These are phyloP conservation scores for Listronotus bonariensis DNA, from an alignment of 1,140 invertebrate species.

Conservation along the genomic window DNA sequence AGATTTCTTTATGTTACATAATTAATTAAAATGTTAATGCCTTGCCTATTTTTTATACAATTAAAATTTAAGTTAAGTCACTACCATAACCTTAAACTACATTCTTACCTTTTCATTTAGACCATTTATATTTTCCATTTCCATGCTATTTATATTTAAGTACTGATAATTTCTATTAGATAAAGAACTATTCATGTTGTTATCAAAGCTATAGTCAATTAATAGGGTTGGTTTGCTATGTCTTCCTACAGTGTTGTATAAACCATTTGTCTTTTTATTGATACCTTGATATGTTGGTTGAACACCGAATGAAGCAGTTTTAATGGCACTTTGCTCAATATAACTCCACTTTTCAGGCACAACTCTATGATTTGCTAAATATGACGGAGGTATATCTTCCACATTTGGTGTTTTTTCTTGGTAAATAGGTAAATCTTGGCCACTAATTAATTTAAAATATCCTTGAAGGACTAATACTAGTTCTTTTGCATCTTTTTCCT, in stretches of 20 bases:
- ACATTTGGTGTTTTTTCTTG: conserved; percentile 49
- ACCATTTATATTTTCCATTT: conserved; percentile 1
- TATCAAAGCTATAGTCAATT: conserved; percentile 59
- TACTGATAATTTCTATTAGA: conserved; percentile 58
- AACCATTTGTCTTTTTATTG: conserved; percentile 53
- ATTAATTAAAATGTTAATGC: too few species aligned
- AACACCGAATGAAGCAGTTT: conserved; percentile 58
- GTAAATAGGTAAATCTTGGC: conserved; percentile 50
- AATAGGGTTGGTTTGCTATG: conserved; percentile 48
- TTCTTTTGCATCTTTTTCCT: conserved; percentile 83
- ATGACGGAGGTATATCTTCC: conserved; percentile 69
- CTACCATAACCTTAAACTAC: too few species aligned
- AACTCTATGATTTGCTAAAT: conserved; percentile 79
- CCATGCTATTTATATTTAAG: conserved; percentile 44
- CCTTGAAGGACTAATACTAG: conserved; percentile 80
- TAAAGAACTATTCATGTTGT: conserved; percentile 69
- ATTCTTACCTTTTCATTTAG: not conserved
- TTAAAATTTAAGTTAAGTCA: too few species aligned
- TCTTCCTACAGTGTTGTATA: conserved; percentile 52
- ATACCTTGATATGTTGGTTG: conserved; percentile 59
- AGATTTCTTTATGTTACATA: too few species aligned
- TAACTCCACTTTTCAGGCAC: conserved; percentile 82
- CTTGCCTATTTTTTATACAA: too few species aligned
- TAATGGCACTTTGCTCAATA: conserved; percentile 57
- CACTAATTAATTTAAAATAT: conserved; percentile 71